These are phyloP conservation scores for Brachyopa scutellaris DNA, from an alignment of 2,888 invertebrate genomes.

Conservation along the genomic window DNA sequence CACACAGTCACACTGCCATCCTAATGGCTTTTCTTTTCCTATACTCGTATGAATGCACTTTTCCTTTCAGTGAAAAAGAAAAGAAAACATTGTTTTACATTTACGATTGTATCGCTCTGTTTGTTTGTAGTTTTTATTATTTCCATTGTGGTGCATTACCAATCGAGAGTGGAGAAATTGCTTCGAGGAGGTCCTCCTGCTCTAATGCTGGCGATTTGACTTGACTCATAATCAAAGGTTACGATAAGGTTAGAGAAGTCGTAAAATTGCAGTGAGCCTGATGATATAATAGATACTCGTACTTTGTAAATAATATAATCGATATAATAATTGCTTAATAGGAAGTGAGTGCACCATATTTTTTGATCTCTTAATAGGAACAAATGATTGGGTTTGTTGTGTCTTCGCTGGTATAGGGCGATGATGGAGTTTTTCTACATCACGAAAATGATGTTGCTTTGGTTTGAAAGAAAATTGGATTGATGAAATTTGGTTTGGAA, in stretches of 20 bases:
- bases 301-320: constrained; percentile 24
- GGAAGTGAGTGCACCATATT: constrained; percentile 38
- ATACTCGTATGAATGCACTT: constrained; percentile 45
- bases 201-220: constrained; percentile 20
- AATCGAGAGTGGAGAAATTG: constrained; percentile 32
- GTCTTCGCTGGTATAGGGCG: too few relatives aligned
- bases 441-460: too few relatives aligned
- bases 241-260: constrained; percentile 56
- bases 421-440: too few relatives aligned
- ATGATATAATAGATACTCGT: constrained; percentile 50
- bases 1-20: neutral
- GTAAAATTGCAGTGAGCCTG: constrained; percentile 32
- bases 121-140: neutral
- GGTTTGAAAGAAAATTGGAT: too few relatives aligned
- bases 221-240: constrained; percentile 47
- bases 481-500: too few relatives aligned
- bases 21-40: constrained; percentile 1
- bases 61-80: constrained; percentile 57
- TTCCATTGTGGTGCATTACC: constrained; percentile 21
- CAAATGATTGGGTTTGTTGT: constrained; percentile 18
- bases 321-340: constrained; percentile 46
- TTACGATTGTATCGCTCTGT: constrained; percentile 50
- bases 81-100: constrained; percentile 58
- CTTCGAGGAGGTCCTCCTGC: constrained; percentile 34
- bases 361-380: constrained; percentile 53